Base-by-base conservation (phyloP, 2,797 vertebrate genomes). In the Myoxocephalus aenaeus region DNA sequence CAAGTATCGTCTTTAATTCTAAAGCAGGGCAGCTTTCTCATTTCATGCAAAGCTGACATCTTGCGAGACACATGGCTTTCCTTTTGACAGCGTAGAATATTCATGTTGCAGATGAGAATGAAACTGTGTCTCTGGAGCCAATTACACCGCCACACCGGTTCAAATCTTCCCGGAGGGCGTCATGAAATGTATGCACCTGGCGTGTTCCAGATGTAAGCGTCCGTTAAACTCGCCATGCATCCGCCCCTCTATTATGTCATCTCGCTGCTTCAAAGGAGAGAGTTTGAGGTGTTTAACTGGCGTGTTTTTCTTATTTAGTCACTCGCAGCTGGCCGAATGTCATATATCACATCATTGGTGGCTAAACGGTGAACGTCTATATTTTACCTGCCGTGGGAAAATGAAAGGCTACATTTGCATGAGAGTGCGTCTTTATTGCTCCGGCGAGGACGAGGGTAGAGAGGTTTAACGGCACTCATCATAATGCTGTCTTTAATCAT, bases 401-500 rank as follows among this genome's bases (percentile, higher is more conserved):
- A 40, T 18, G 69, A 36, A 63, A 15, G 42, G 42, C 53, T 50
- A 18, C 64, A 42, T 87, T 81, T 79, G 77, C 72, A 64, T 6
- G 76, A 29, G 53, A n/a, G 14, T 29, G 65, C 14, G 34, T 74
- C 65, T 79, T 66, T 75, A 65, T 15, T 1, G 32, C 54, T 57
- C 40, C 0, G 10, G 70, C n/a, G 61, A 74, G 63, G 62, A 32
- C 3, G 27, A 62, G 40, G 18, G 20, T 7, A 0, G 72, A 59
- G 67, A 56, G 76, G 69, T 84, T 57, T 84, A 82, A 85, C 68
- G 65, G 73, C 70, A 13, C 67, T 87, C 65, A 64, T 83, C 65
- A 34, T 86, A 63, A 86, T 70, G 75, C 20, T 2, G 7, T 69
- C 77, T 84, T 89, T 66, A 86, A 89, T 87, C 81, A 87, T 90